Conservation (phyloP, 2,113 vertebrate genomes). For the Semicossyphus pulcher region DNA sequence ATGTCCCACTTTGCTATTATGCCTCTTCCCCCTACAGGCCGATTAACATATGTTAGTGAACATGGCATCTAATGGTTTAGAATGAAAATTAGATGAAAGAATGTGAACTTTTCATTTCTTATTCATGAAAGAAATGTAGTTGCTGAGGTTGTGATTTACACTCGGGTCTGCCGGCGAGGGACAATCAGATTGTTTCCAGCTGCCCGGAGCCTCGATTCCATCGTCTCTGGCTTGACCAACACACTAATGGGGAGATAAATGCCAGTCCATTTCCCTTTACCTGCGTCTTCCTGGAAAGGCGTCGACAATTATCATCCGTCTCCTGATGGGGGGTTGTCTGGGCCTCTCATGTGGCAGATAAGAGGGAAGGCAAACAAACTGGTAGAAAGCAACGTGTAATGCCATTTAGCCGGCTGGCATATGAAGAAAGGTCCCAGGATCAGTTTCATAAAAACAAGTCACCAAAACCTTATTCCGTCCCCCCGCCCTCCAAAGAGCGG, state of each 20-base stretch:
- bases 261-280: slow-evolving; percentile 70
- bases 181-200: slow-evolving; percentile 38
- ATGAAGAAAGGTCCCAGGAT: slow-evolving; percentile 74
- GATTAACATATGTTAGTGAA: slow-evolving; percentile 32
- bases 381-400: slow-evolving; percentile 71
- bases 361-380: slow-evolving; percentile 74
- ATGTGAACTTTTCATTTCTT: slow-evolving; percentile 44
- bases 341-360: slow-evolving; percentile 83
- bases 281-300: slow-evolving; percentile 60
- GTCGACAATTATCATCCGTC: slow-evolving; percentile 72
- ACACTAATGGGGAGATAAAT: slow-evolving; percentile 72
- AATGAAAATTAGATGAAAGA: slow-evolving; percentile 27
- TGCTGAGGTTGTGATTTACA: slow-evolving; percentile 43
- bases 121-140: slow-evolving; percentile 37
- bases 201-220: slow-evolving; percentile 5
- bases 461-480: slow-evolving; percentile 44
- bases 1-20: slow-evolving; percentile 24
- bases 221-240: slow-evolving; percentile 56
- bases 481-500: slow-evolving; percentile 12
- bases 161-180: background rate
- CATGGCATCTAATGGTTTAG: slow-evolving; percentile 18
- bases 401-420: slow-evolving; percentile 72
- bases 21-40: background rate
- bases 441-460: slow-evolving; percentile 72
- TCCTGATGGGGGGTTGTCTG: slow-evolving; percentile 79